Percentiles rank a stretch among this genome's conserved stretches.
phyloP scores from a whole-genome alignment of 2,797 vertebrate species.

The Phaenicophaeus curvirostris region DNA sequence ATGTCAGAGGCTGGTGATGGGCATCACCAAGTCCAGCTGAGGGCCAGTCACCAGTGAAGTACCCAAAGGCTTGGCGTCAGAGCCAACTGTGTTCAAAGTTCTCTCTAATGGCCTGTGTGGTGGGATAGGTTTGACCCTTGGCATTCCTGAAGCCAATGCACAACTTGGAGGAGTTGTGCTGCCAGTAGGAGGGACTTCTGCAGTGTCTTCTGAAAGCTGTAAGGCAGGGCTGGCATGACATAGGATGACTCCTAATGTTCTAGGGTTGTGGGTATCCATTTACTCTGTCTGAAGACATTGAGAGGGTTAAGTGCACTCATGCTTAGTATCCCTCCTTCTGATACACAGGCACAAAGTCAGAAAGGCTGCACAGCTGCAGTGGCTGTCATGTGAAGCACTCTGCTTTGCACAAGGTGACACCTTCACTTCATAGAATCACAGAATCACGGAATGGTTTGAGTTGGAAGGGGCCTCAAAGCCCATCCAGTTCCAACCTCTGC shows the following conservation, averaged over 20 bases:
- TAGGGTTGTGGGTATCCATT: not conserved
- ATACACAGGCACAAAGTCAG: not conserved
- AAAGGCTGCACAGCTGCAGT: not conserved
- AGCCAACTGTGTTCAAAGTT: too few species aligned
- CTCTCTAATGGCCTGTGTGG: not conserved
- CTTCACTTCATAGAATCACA: not conserved
- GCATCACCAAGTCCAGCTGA: not conserved
- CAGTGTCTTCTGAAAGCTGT: not conserved
- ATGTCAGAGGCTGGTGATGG: not conserved
- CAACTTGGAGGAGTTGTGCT: not conserved
- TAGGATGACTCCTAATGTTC: not conserved
- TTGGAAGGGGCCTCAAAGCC: too few species aligned
- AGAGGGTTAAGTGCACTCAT: not conserved
- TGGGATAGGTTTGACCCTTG: accelerated
- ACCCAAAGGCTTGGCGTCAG: too few species aligned
- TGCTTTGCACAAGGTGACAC: not conserved
- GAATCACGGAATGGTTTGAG: too few species aligned
- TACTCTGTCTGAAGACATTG: not conserved
- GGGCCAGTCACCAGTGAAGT: too few species aligned
- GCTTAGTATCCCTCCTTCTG: accelerated
- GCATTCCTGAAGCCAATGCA: not conserved
- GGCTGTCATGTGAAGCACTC: not conserved
- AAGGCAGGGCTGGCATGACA: not conserved
- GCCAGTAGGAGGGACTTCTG: not conserved
- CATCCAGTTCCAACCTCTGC: too few species aligned